These are phyloP conservation scores for Buphagus erythrorhynchus DNA, from an alignment of 2,797 vertebrate genomes.

Conservation along the genomic window DNA sequence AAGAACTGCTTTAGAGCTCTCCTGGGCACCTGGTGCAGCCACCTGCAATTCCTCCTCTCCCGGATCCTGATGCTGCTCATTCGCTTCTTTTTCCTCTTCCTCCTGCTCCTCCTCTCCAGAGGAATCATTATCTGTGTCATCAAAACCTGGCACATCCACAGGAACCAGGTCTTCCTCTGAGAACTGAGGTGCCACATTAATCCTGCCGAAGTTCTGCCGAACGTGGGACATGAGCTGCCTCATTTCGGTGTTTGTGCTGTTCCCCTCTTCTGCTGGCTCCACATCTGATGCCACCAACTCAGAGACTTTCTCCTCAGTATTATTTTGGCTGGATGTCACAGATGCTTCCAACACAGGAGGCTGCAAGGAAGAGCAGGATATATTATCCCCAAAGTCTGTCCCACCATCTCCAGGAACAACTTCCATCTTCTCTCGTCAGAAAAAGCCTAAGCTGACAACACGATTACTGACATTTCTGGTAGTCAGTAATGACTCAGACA, in stretches of 20 bases:
- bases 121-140: constrained; percentile 71
- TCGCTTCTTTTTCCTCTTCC: constrained; percentile 64
- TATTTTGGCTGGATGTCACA: background rate
- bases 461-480: background rate
- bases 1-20: constrained; percentile 77
- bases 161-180: constrained; percentile 90
- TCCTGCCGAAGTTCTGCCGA: constrained; percentile 94
- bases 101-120: constrained; percentile 71
- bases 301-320: background rate
- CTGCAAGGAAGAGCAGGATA: constrained; percentile 11
- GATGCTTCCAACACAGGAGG: background rate
- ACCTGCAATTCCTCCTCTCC: background rate
- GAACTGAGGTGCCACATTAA: constrained; percentile 92
- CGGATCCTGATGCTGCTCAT: background rate
- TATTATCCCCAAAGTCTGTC: background rate
- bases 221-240: constrained; percentile 84
- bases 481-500: background rate
- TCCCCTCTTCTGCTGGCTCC: background rate
- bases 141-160: constrained; percentile 85
- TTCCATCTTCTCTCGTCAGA: background rate
- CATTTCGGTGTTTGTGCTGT: constrained; percentile 21
- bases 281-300: background rate
- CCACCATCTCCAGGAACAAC: background rate
- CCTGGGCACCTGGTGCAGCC: background rate
- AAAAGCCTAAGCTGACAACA: background rate